Base-by-base conservation (phyloP, 2,797 vertebrate species). In the Sebastolobus altivelis region DNA sequence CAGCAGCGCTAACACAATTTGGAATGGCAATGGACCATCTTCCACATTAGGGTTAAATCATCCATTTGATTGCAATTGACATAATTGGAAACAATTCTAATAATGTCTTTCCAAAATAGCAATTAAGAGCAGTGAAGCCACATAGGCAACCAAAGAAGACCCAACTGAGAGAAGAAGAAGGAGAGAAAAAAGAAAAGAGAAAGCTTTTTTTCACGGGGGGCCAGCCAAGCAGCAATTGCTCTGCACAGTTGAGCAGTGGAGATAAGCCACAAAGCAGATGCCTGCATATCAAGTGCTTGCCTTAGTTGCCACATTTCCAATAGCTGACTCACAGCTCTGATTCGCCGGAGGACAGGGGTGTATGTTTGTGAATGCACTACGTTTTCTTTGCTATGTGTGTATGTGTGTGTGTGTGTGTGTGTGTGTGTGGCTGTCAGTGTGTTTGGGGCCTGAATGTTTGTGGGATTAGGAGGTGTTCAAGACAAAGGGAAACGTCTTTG, bases 231-330 rank as follows among this genome's bases (percentile, higher is more conserved):
- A 88, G 93, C 91, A 92, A 92, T 93, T 85, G 88, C 89, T 88
- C 90, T 90, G 89, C 90, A 92, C 94, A 93, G 94, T 94, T 92
- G 91, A 96, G 92, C 93, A 92, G 87, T 84, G 81, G 86, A 93
- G 94, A 95, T 95, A 96, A 95, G 94, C 93, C 90, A 91, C 92
- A 92, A 91, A 94, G 93, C 93, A 93, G 93, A 95, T 92, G 92
- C 92, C 88, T 93, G 90, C 91, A 88, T 94, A 92, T 94, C 92
- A 93, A 94, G 92, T 90, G 86, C 81, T 88, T 75, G 88, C 89
- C 90, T 93, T 82, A 85, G 93, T 92, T 92, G 92, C 93, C 93
- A 92, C 90, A 81, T 85, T 90, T 88, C 92, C 85, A 89, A 88
- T 84, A 90, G 91, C 88, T 93, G 87, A 95, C 90, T 94, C 90